Percentiles rank a stretch among this genome's conserved stretches.
phyloP scores from a whole-genome alignment of 1,140 invertebrate species.

The Pseudomyrmex pallidus region DNA sequence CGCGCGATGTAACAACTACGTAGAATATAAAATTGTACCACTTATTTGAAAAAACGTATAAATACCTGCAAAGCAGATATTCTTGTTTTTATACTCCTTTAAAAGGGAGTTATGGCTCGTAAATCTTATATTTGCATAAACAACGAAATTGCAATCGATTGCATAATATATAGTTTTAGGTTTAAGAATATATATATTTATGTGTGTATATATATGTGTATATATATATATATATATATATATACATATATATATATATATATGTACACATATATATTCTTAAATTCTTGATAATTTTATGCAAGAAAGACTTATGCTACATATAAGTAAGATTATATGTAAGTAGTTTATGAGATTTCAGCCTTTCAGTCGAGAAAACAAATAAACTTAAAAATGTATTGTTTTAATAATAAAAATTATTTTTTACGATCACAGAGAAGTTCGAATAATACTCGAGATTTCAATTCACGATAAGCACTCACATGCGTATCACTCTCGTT shows the following conservation, averaged over 20 bases:
- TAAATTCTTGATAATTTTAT: background rate
- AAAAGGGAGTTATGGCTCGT: slow-evolving; percentile 42
- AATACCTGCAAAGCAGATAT: background rate
- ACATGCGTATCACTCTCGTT: too few relatives aligned
- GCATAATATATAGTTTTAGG: slow-evolving; percentile 36
- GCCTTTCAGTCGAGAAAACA: slow-evolving; percentile 61
- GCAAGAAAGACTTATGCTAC: slow-evolving; percentile 5
- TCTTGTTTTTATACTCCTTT: background rate
- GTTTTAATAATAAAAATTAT: slow-evolving; percentile 1
- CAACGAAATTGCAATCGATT: slow-evolving; percentile 56
- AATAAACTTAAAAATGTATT: slow-evolving; percentile 7
- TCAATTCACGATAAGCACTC: too few relatives aligned
- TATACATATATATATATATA: background rate
- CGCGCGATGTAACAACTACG: background rate
- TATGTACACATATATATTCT: background rate
- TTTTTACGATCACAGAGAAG: too few relatives aligned
- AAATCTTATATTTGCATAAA: slow-evolving; percentile 57
- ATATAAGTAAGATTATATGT: slow-evolving; percentile 23
- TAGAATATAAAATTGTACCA: slow-evolving; percentile 66
- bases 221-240: background rate
- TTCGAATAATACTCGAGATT: background rate
- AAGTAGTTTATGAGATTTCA: slow-evolving; percentile 59
- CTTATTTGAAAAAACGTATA: slow-evolving; percentile 57
- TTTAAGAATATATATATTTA: slow-evolving; percentile 21
- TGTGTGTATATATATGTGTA: slow-evolving; percentile 21